A percentile compares a stretch with the other conserved stretches of the same genome.
Conservation (phyloP, 2,888 invertebrate species). For the Macropis europaea region DNA sequence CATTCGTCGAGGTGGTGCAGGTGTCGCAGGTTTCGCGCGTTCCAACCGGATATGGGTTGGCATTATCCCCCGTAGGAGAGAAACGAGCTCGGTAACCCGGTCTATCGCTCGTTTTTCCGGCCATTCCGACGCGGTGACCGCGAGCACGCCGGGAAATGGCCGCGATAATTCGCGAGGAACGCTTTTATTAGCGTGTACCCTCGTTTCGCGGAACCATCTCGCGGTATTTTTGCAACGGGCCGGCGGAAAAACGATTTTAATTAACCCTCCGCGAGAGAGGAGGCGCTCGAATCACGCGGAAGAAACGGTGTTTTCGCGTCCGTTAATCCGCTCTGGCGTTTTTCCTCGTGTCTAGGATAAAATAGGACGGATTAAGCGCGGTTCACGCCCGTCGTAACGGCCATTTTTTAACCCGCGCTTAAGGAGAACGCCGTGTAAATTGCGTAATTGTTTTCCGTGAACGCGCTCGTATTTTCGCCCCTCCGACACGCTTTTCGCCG, state of each 20-base stretch:
- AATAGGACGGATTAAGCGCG: neutral
- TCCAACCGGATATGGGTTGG: slow-evolving; percentile 62
- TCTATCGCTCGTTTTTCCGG: slow-evolving; percentile 55
- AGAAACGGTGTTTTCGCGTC: neutral
- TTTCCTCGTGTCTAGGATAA: neutral
- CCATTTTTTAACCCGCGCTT: too few relatives aligned
- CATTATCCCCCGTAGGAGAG: slow-evolving; percentile 51
- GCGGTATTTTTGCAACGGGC: slow-evolving; percentile 1
- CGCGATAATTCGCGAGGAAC: slow-evolving; percentile 56
- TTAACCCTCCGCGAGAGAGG: slow-evolving; percentile 8
- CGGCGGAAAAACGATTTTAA: slow-evolving; percentile 28
- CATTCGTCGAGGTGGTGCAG: slow-evolving; percentile 57
- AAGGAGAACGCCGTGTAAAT: neutral
- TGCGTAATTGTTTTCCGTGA: too few relatives aligned
- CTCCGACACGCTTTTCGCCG: too few relatives aligned
- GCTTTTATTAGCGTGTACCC: slow-evolving; percentile 38
- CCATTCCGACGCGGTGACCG: slow-evolving; percentile 36
- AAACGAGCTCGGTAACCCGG: slow-evolving; percentile 16
- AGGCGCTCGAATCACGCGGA: slow-evolving; percentile 16
- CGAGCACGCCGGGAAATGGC: slow-evolving; percentile 48
- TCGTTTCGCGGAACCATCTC: slow-evolving; percentile 30
- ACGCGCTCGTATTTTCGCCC: too few relatives aligned
- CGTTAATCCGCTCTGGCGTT: neutral
- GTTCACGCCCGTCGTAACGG: neutral
- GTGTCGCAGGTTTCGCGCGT: slow-evolving; percentile 65